These are phyloP conservation scores for Magallana nippona DNA, from an alignment of 2,888 invertebrate genomes.

Conservation along the genomic window DNA sequence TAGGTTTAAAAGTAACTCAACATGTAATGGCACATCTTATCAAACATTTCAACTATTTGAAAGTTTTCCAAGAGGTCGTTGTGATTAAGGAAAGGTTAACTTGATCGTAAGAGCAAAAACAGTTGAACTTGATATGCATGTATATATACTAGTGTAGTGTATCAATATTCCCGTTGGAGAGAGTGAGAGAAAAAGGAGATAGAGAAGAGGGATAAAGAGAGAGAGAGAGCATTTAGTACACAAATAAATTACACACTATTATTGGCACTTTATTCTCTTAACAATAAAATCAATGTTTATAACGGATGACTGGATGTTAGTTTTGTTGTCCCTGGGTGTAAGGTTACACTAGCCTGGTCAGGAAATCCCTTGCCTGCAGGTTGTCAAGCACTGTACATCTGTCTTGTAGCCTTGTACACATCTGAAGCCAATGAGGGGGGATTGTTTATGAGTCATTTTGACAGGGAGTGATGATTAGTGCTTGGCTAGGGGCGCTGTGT, in stretches of 20 bases:
- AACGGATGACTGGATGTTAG: background rate
- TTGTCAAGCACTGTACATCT: background rate
- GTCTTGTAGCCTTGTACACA: background rate
- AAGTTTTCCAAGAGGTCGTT: background rate
- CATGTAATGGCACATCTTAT: background rate
- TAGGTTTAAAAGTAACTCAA: background rate
- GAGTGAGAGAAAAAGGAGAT: too few species aligned
- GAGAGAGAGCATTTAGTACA: too few species aligned
- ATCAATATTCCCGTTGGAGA: too few species aligned
- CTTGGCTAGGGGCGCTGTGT: conserved; percentile 18
- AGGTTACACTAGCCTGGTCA: background rate
- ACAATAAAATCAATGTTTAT: too few species aligned
- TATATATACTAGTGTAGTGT: too few species aligned
- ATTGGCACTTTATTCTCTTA: too few species aligned
- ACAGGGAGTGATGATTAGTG: conserved; percentile 17
- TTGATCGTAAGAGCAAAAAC: background rate
- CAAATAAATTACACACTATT: too few species aligned
- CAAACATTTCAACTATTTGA: conserved; percentile 26
- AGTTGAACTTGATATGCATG: background rate
- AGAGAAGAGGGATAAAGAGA: too few species aligned
- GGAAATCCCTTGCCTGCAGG: background rate
- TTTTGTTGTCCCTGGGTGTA: background rate
- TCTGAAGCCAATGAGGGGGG: conserved; percentile 23
- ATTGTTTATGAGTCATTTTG: conserved; percentile 33
- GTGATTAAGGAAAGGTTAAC: conserved; percentile 3